phyloP scores from a whole-genome alignment of 2,113 vertebrate species.

The Cercocebus atys region DNA sequence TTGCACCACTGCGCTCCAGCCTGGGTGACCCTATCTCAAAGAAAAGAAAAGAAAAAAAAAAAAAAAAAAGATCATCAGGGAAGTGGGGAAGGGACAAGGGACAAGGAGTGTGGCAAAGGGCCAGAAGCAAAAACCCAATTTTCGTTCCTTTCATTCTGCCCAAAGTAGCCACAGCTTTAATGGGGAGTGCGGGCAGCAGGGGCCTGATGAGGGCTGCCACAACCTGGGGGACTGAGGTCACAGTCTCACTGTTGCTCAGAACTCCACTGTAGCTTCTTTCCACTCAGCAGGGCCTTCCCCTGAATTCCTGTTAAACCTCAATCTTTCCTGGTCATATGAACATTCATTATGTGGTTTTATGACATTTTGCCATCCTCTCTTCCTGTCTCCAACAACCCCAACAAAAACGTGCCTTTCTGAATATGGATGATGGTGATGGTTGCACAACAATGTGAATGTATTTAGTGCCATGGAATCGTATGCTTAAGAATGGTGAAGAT shows the following conservation, averaged over 20 bases:
- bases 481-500: neutral
- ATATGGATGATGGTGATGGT: neutral
- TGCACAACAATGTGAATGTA: rapidly evolving
- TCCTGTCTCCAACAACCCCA: neutral
- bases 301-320: neutral
- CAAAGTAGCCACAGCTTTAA: neutral
- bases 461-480: neutral
- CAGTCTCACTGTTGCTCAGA: neutral
- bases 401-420: neutral
- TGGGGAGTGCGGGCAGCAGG: rapidly evolving
- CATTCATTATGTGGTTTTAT: rapidly evolving
- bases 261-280: neutral
- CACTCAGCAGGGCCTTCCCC: neutral
- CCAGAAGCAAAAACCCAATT: neutral
- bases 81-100: neutral
- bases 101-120: neutral
- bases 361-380: neutral
- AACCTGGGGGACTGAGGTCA: neutral
- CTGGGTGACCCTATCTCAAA: no score
- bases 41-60: no score
- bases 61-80: no score
- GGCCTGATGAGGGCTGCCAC: neutral
- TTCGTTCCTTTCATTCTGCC: neutral
- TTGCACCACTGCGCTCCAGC: no score
- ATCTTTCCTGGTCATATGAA: neutral